Evolutionary conservation across 2,113 vertebrate species (phyloP), one percentile per base, ranked within the genome.

Genomic region (Cromileptes altivelis): DNA sequence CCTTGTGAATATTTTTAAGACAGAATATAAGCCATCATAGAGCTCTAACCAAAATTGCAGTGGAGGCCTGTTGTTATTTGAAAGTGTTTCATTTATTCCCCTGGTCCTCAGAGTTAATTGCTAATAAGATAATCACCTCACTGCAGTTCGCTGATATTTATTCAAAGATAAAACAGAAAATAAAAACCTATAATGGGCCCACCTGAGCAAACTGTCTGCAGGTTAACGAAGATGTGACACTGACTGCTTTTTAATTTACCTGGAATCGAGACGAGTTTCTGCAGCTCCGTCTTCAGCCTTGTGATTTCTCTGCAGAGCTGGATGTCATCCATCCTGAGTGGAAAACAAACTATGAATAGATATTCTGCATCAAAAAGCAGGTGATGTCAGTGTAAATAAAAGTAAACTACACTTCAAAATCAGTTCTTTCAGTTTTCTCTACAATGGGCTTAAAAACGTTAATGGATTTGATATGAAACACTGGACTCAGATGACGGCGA

Each of bases 261-360:
- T 91, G 97, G 95, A 78, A 96, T 72, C 2, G 93, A 93, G 2
- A 97, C 93, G 19, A 97, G 91, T 33, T 93, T 94, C 75, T 97
- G 97, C 64, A 98, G 95, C 80, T 98, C 96, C n/a, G 94, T 94
- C 88, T 97, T 98, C 87, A 98, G 95, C n/a, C 92, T 77, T 9
- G 96, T 97, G 85, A 97, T 98, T 82, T 98, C 97, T 84, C 96
- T 95, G 69, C 97, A 98, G 6, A 98, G 95, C 90, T 98, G 97
- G 80, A 98, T 97, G 90, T 98, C 97, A 14, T 98, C 97, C 96
- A 97, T 97, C 97, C 97, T 98, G 89, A 57, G 45, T 14, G 72
- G 67, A 56, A 58, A 27, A 75, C 40, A 52, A 14, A 75, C 13
- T 0, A 18, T 14, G 0, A 68, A 57, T 6, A n/a, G 11, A 37